Evolutionary conservation across 2,113 vertebrate genomes (phyloP), one percentile per base, ranked within the genome.

Genomic region (Camelus dromedarius): DNA sequence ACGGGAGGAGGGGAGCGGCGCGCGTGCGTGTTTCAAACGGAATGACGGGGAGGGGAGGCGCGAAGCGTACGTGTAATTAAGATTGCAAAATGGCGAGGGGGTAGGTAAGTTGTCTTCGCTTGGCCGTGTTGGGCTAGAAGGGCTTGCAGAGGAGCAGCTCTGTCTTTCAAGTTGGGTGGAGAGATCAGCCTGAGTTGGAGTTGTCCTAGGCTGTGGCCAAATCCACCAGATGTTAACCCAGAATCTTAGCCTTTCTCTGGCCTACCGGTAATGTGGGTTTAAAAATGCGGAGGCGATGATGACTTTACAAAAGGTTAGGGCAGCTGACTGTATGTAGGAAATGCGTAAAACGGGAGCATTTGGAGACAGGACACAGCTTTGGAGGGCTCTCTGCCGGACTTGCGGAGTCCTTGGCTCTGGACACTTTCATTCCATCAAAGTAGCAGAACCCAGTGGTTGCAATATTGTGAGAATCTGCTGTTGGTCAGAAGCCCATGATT

Each of bases 61-160:
- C 18, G 46, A 69, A 6, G 58, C 10, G 10, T 50, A 42, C 15
- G 77, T 9, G 50, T 90, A 95, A 76, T 90, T 87, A 85, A 58
- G 75, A 30, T 89, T 90, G 67, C 89, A 95, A 95, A 92, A 97
- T 94, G 93, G 96, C 89, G 91, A 94, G 84, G 88, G 79, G 93
- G 24, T 58, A 92, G 76, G 95, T 94, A 96, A 96, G 76, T 93
- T 66, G 66, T 76, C 9, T 58, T 91, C 50, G 77, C 62, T 80
- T 84, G 15, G 46, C 58, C 66, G 35, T 84, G 19, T 91, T 83
- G 86, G 70, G 54, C 42, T 69, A n/a, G 13, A 38, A 85, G 30
- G 32, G 18, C 70, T 14, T 79, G 28, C 52, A n/a, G 73, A 95
- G 77, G 60, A 75, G 26, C 79, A 60, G 15, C 48, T 92, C 67